These are phyloP conservation scores for Rotaria magnacalcarata DNA, from an alignment of 2,888 invertebrate genomes.

Conservation along the genomic window DNA sequence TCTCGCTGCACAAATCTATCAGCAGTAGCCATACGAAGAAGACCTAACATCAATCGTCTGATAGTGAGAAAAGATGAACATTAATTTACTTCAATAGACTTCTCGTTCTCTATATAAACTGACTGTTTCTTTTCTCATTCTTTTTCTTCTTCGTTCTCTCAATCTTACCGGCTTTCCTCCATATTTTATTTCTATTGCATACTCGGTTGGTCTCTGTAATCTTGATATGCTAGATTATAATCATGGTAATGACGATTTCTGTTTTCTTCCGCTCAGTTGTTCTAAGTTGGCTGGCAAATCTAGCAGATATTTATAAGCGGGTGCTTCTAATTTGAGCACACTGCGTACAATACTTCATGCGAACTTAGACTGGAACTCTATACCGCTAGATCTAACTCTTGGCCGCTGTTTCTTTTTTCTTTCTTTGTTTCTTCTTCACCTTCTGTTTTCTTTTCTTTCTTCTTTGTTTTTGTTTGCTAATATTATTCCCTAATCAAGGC, in stretches of 20 bases:
- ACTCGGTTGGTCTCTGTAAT: neutral
- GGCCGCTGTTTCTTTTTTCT: no score
- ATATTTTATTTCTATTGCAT: neutral
- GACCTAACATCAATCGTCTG: neutral
- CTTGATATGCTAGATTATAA: neutral
- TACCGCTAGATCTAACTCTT: no score
- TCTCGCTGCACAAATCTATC: no score
- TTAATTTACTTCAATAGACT: conserved; percentile 15
- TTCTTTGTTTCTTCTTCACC: no score
- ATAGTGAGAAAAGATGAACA: neutral
- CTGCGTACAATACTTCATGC: no score
- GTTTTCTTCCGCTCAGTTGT: neutral
- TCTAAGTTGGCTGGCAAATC: neutral
- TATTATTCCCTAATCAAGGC: no score
- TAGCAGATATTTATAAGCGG: neutral
- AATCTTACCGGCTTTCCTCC: neutral
- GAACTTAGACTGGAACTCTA: no score
- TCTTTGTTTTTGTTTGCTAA: no score
- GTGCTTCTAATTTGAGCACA: neutral
- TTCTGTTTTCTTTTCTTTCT: no score
- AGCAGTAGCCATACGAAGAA: neutral
- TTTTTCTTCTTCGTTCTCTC: no score
- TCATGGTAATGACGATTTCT: neutral
- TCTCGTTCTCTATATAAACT: neutral
- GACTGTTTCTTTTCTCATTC: neutral